Evolutionary conservation across 2,888 invertebrate species (phyloP), one percentile per base, ranked within the genome.

Genomic region (Microplitis manilae): DNA sequence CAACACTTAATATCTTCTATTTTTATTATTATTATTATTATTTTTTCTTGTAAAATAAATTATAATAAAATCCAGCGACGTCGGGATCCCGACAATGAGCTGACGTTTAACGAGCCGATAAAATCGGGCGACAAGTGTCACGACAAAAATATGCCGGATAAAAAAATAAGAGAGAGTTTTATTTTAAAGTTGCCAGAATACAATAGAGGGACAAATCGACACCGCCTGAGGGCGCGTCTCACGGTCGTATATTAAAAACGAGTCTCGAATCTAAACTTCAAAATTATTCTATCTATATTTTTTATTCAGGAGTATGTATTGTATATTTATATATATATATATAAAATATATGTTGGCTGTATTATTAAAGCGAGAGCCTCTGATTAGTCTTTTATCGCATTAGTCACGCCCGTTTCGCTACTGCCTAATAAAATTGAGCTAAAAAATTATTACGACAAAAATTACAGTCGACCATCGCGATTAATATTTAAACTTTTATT

Each of bases 111-210:
- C 86, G 87, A 86, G 80, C 84, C 84, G 87, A 88, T 88, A 86
- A 89, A 89, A 87, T 84, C 85, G 77, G 83, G 86, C 86, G 88
- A 88, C 88, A 87, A 87, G 87, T 88, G 88, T 88, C 88, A 87
- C 79, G 80, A 62, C 17, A 7, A 15, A 62, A 62, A 7, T 72
- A 30, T 39, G 38, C 70, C 74, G 41, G 67, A 62, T 65, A 70
- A 60, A 61, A 39, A 60, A 40, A 62, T n/a, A 17, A 59, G 64
- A 50, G 17, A 30, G 41, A 30, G 39, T 38, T 30, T 67, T 30
- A 20, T n/a, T 67, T 6, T 6, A 8, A 17, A n/a, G 30, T 64
- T 60, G 60, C 38, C 13, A 30, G 39, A 7, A 13, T 50, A 85
- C 85, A 86, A 86, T 85, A 62, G 65, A 84, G 84, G 83, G 77